Conservation (phyloP, 1,140 invertebrate species). For the Temnothorax longispinosus region DNA sequence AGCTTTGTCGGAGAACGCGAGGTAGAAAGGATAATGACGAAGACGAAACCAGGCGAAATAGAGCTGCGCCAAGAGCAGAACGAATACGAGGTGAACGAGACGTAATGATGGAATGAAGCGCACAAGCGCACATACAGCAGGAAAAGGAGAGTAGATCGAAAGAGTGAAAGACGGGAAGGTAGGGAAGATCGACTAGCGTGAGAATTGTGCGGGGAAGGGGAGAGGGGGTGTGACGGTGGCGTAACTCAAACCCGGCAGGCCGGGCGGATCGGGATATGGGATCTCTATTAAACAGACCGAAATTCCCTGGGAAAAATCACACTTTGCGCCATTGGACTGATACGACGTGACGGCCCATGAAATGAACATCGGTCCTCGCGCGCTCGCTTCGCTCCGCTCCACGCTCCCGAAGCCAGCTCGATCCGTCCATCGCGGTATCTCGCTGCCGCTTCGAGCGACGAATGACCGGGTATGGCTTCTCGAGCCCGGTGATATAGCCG, state of each 20-base stretch:
- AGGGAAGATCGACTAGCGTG: conserved; percentile 38
- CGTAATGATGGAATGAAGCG: conserved; percentile 4
- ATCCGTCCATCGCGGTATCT: conserved; percentile 22
- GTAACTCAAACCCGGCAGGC: conserved; percentile 64
- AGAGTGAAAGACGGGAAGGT: neutral
- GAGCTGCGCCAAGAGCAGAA: neutral
- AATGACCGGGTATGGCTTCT: conserved; percentile 40
- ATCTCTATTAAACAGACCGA: conserved; percentile 83
- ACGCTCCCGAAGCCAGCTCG: neutral
- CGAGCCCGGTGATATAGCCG: conserved; percentile 35
- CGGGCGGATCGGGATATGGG: conserved; percentile 71
- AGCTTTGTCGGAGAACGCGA: neutral
- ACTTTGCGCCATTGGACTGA: conserved; percentile 80
- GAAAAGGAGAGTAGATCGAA: neutral
- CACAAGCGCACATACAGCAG: neutral
- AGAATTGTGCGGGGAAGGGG: conserved; percentile 36
- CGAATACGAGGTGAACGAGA: conserved; percentile 5
- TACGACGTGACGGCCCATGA: conserved; percentile 83
- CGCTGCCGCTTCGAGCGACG: conserved; percentile 42
- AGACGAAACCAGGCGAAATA: conserved; percentile 27
- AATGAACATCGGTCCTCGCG: conserved; percentile 81
- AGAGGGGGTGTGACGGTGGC: conserved; percentile 22
- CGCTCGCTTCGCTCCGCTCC: conserved; percentile 23
- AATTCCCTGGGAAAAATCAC: conserved; percentile 82
- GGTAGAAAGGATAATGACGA: conserved; percentile 35